phyloP scores from a whole-genome alignment of 1,140 invertebrate species.

The Phymorhynchus buccinoides region DNA sequence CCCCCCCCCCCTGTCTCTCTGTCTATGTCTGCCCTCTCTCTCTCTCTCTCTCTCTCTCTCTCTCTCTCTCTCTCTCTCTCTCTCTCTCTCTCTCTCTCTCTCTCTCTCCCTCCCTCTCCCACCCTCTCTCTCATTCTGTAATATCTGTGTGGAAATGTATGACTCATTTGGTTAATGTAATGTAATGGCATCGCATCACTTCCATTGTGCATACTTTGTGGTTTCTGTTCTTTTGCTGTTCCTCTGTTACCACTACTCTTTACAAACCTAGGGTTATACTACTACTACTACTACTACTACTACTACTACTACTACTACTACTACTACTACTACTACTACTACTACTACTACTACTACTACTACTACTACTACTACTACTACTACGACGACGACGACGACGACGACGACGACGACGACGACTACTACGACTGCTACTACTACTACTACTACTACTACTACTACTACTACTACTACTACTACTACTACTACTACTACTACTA shows the following conservation, averaged over 20 bases:
- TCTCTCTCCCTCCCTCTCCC: neutral
- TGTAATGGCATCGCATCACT: no score
- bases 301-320: conserved; percentile 4
- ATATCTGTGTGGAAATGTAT: no score
- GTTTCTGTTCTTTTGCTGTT: no score
- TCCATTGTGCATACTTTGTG: no score
- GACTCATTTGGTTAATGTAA: no score
- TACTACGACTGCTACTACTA: neutral
- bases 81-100: conserved; percentile 5
- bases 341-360: neutral
- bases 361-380: neutral
- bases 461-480: neutral
- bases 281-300: neutral
- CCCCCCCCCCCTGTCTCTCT: no score
- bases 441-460: conserved; percentile 9
- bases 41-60: neutral
- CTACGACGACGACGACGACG: neutral
- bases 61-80: neutral
- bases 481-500: neutral
- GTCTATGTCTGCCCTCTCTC: neutral
- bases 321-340: neutral
- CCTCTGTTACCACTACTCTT: neutral
- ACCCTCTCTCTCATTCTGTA: no score
- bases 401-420: neutral
- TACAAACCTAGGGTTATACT: neutral